Base-by-base conservation (phyloP, 2,113 vertebrate species). In the Gila orcuttii region DNA sequence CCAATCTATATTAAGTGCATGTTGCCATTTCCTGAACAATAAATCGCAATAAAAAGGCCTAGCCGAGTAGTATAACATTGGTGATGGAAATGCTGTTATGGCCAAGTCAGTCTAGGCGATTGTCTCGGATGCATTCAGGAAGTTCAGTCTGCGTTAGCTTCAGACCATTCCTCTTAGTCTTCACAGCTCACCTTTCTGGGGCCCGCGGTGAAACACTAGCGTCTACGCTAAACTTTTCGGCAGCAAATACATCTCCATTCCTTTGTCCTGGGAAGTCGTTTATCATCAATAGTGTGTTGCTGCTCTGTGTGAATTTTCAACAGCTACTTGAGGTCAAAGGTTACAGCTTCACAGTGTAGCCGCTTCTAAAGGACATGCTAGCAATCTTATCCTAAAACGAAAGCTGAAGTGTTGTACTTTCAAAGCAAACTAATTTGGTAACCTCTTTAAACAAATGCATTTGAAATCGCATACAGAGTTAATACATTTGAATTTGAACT, bases 161-260 rank as follows among this genome's bases (percentile, higher is more conserved):
- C 60, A 52, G 42, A 69, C 39, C 33, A 7, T 71, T 81, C 83
- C 68, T 84, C 81, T 79, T 82, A 75, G 87, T 88, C 89, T 91
- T 87, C 90, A 86, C 85, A 85, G 90, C 90, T 91, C 90, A 93
- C 90, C 91, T 92, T 90, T 79, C 60, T 83, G 73, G 55, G 6
- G 15, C 75, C 47, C 62, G 55, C 12, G 4, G 74, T 89, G 86
- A 89, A 87, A 88, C 83, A 83, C 60, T 42, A 15, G 12, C 3
- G 84, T 89, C 69, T 76, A 85, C 81, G 64, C 82, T 86, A 52
- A 91, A 88, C 39, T 74, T 92, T 93, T 94, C 89, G 92, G 89
- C 91, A 91, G 91, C 88, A 90, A 92, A 94, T 94, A 93, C 93
- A 94, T 93, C 90, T 85, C 87, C 77, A 68, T 83, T 90, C 86